A percentile compares a stretch with the other conserved stretches of the same genome.
Evolutionary conservation across 2,113 vertebrate species (phyloP).

Genomic region (Seriola rivoliana): DNA sequence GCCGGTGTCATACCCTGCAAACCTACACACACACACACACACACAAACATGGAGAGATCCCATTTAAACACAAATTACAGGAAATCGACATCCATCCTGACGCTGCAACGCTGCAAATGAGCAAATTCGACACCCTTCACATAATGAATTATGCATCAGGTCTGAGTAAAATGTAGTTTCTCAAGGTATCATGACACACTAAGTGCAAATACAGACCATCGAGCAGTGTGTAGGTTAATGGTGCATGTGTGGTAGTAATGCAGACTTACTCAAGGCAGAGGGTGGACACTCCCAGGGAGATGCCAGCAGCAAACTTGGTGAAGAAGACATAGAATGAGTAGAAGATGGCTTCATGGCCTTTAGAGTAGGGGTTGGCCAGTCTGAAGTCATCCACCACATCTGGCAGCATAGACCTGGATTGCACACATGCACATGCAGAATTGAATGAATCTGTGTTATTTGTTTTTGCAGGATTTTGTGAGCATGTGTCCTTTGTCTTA

Average conservation of each 20-base stretch:
- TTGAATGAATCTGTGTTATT: neutral
- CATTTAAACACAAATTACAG: constrained; percentile 33
- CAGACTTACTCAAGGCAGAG: constrained; percentile 92
- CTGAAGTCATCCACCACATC: constrained; percentile 96
- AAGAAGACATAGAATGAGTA: constrained; percentile 98
- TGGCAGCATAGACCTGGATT: constrained; percentile 95
- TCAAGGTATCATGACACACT: constrained; percentile 3
- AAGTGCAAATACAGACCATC: neutral
- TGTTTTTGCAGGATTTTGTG: neutral
- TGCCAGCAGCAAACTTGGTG: constrained; percentile 92
- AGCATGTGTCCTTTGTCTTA: neutral
- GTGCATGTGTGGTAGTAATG: neutral
- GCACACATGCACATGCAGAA: constrained; percentile 30
- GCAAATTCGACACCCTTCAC: constrained; percentile 33
- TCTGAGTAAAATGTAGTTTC: constrained; percentile 30
- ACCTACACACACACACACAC: constrained; percentile 81
- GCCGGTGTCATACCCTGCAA: constrained; percentile 91
- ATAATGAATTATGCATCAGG: constrained; percentile 30
- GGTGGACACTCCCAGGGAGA: constrained; percentile 94
- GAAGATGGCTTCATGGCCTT: constrained; percentile 95
- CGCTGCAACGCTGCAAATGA: constrained; percentile 17
- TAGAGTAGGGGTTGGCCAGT: constrained; percentile 86
- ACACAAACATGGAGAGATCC: constrained; percentile 13
- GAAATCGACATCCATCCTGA: constrained; percentile 18
- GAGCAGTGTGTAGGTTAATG: neutral